Percentiles rank a stretch among this genome's conserved stretches.
Conservation (phyloP, 2,888 invertebrate genomes). For the Galerucella calmariensis region DNA sequence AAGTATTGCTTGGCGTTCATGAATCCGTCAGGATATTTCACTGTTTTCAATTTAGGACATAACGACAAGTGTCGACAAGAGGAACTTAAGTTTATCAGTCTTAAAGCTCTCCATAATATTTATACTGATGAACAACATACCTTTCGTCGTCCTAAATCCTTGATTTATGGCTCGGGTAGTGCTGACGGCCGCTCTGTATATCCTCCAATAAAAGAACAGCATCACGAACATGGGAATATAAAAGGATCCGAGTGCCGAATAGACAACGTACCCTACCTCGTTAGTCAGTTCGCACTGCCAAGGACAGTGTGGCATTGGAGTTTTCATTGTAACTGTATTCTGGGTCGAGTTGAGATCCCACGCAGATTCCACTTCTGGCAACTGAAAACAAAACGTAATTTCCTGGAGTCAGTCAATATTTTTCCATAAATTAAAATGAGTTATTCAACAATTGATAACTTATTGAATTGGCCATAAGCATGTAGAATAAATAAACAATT, state of each 20-base stretch:
- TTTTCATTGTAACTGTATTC: neutral
- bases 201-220: conserved; percentile 98
- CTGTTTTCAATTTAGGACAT: too few species aligned
- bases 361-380: conserved; percentile 9
- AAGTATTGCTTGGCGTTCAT: too few species aligned
- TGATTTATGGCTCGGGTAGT: conserved; percentile 94
- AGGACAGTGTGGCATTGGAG: conserved; percentile 67
- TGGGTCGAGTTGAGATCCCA: conserved; percentile 10
- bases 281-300: conserved; percentile 93
- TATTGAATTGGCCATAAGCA: too few species aligned
- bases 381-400: conserved; percentile 20
- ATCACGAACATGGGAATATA: conserved; percentile 98
- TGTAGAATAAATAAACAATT: too few species aligned
- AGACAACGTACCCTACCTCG: conserved; percentile 95
- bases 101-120: too few species aligned
- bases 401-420: neutral
- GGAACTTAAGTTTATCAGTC: too few species aligned
- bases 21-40: too few species aligned
- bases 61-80: too few species aligned
- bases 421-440: neutral
- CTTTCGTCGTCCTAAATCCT: conserved; percentile 88
- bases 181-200: conserved; percentile 92
- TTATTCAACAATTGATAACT: neutral
- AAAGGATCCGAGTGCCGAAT: conserved; percentile 97
- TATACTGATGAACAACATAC: conserved; percentile 53